These are phyloP conservation scores for Microcebus murinus DNA, from an alignment of 2,113 vertebrate species.

Conservation along the genomic window DNA sequence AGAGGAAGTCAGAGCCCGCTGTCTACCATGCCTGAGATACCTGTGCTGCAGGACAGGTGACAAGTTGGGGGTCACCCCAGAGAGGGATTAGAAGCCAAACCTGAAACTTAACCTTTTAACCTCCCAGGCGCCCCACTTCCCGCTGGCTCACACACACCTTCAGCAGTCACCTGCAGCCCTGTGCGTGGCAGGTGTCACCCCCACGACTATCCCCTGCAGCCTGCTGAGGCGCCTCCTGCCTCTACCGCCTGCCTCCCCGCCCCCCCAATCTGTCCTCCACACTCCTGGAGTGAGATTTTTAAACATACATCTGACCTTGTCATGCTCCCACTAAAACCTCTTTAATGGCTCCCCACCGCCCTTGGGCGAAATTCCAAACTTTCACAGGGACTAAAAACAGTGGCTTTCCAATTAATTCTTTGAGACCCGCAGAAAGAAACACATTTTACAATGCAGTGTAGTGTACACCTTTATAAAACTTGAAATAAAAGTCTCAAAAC, in stretches of 20 bases:
- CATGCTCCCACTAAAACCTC: slow-evolving; percentile 60
- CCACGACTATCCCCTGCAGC: not conserved
- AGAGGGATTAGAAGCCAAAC: not conserved
- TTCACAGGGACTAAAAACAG: slow-evolving; percentile 50
- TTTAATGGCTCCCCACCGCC: slow-evolving; percentile 69
- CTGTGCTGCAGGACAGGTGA: not conserved
- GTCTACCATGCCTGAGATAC: not conserved
- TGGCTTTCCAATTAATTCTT: slow-evolving; percentile 62
- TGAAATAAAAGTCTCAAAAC: slow-evolving; percentile 12
- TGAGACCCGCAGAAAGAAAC: slow-evolving; percentile 41
- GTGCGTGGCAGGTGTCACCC: not conserved
- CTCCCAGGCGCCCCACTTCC: not conserved
- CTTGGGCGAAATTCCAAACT: slow-evolving; percentile 63
- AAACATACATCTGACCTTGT: slow-evolving; percentile 63
- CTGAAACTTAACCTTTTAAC: not conserved
- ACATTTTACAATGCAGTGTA: slow-evolving; percentile 14
- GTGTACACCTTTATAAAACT: slow-evolving; percentile 54
- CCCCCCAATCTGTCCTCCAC: not conserved
- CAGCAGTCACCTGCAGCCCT: not conserved
- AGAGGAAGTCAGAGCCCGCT: not conserved
- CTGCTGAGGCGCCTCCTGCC: not conserved
- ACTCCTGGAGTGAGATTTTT: slow-evolving; percentile 32
- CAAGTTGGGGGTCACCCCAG: not conserved
- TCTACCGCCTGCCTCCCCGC: not conserved
- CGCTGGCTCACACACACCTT: rapidly evolving